Base-by-base conservation (phyloP, 1,140 invertebrate species). In the Paraescarpia echinospica region DNA sequence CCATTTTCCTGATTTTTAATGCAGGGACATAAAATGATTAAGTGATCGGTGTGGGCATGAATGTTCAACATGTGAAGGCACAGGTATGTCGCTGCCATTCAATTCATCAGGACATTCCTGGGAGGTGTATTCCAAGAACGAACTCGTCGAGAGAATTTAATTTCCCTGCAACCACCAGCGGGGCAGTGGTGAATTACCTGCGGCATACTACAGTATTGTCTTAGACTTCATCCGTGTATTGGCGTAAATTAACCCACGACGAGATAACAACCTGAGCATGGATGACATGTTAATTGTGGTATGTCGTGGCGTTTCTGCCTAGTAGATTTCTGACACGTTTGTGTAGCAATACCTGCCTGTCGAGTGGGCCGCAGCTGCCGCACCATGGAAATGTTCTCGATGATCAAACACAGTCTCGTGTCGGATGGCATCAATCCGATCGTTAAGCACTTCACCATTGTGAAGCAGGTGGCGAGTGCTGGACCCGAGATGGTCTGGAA, bases 401-500 rank as follows among this genome's bases (percentile, higher is more conserved):
- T 96, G 93, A 95, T 96, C 6, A 96, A 96, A 94, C 95, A 95
- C 90, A 94, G 95, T 35, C 95, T 96, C 35, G 94, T 94, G 14
- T 94, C 95, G 0, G 95, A 96, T 91, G 98, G 98, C 94, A 97
- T 97, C 93, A 99, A 99, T 96, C 98, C 98, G 4, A 98, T 99
- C 94, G 97, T 97, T 93, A 97, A 98, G 94, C 97, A 98, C 95
- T 99, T 98, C 96, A 98, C 98, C 93, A 97, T 99, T 92, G 98
- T 98, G n/a, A 98, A 98, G 94, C 98, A 98, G 95, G 97, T 97
- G 90, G 98, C 98, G 34, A 98, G 97, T 92, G 98, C 98, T 33
- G 99, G 99, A 0, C 98, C 98, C 0, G 98, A 99, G 95, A 97
- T 98, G 93, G 97, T 98, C 12, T 99, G 99, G 99, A 98, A 97